A percentile compares a stretch with the other conserved stretches of the same genome.
These are phyloP conservation scores for Tipula confusa DNA, from an alignment of 2,888 invertebrate genomes.

Conservation along the genomic window DNA sequence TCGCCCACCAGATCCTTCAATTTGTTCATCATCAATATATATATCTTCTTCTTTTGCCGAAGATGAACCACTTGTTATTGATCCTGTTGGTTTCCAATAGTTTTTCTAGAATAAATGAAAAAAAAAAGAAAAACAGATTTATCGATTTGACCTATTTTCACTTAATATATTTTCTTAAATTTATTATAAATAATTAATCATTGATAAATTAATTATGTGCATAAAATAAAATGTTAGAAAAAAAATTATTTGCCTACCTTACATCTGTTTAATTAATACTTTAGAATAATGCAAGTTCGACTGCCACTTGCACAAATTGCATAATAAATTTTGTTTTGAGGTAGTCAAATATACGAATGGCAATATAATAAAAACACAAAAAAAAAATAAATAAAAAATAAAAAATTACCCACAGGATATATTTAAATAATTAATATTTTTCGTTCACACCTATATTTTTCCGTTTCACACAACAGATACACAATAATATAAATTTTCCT, in stretches of 20 bases:
- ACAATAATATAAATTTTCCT: background rate
- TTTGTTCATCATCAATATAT: slow-evolving; percentile 72
- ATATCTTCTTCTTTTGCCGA: slow-evolving; percentile 52
- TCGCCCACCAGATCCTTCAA: slow-evolving; percentile 66
- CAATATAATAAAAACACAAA: too few species aligned
- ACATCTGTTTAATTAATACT: background rate
- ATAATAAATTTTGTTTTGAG: slow-evolving; percentile 4
- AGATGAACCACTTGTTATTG: background rate
- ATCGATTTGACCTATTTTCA: slow-evolving; percentile 25
- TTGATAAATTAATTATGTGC: background rate
- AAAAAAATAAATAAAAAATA: background rate
- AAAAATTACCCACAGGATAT: background rate
- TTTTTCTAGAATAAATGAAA: slow-evolving; percentile 4
- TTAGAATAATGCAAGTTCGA: background rate
- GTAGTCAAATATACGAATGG: background rate
- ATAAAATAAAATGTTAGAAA: background rate
- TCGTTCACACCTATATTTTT: background rate
- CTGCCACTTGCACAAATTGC: background rate
- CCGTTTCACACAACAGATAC: background rate
- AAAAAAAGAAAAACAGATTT: slow-evolving; percentile 3
- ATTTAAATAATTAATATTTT: background rate
- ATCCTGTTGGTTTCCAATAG: slow-evolving; percentile 12
- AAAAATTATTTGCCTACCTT: background rate
- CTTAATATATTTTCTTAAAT: background rate
- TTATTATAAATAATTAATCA: background rate